Evolutionary conservation across 92 coral and sea anemone genomes (phyloP).

Genomic region (Siderastrea radians): DNA sequence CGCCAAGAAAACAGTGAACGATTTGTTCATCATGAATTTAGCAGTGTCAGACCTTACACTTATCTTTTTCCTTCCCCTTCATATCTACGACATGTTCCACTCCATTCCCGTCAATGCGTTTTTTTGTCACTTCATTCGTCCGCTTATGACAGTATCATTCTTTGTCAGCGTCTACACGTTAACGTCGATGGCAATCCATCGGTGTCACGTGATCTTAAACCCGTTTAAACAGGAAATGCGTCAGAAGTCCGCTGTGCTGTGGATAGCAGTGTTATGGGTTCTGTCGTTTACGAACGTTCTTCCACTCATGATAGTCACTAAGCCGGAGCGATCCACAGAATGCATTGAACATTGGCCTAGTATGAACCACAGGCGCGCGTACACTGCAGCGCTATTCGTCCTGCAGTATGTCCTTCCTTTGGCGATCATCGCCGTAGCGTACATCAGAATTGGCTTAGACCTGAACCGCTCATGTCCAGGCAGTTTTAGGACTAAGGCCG

Average conservation of each 20-base stretch:
- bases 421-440: conserved; percentile 79
- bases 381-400: conserved; percentile 81
- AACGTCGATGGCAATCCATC: conserved; percentile 90
- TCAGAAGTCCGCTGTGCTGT: conserved; percentile 65
- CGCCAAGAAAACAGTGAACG: conserved; percentile 79
- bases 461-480: conserved; percentile 64
- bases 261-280: conserved; percentile 74
- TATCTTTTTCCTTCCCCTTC: conserved; percentile 83
- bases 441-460: conserved; percentile 87
- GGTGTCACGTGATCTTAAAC: conserved; percentile 87
- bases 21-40: conserved; percentile 86
- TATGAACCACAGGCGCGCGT: conserved; percentile 65
- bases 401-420: conserved; percentile 91
- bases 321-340: conserved; percentile 19
- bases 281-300: conserved; percentile 65
- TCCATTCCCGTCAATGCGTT: conserved; percentile 69
- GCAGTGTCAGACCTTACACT: conserved; percentile 83
- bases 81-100: conserved; percentile 68
- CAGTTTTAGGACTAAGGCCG: conserved; percentile 11
- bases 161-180: conserved; percentile 89
- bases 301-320: conserved; percentile 80
- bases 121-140: conserved; percentile 78
- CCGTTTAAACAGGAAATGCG: conserved; percentile 86
- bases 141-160: conserved; percentile 88
- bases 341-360: conserved; percentile 88